Percentiles rank a stretch among this genome's conserved stretches.
phyloP scores from a whole-genome alignment of 1,140 invertebrate species.

The Venturia canescens region DNA sequence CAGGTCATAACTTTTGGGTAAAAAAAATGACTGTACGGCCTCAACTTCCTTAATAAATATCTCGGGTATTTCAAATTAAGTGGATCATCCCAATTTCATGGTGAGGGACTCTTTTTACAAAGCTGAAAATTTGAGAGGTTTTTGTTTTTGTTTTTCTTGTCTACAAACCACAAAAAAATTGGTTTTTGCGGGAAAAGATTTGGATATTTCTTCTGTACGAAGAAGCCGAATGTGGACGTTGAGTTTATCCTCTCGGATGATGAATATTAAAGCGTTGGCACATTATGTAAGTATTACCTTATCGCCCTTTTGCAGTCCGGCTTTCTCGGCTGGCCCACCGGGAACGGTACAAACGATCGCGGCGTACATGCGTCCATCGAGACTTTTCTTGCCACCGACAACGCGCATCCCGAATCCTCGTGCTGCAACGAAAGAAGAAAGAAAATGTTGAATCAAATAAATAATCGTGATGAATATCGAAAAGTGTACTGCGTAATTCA shows the following conservation, averaged over 20 bases:
- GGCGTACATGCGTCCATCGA: slow-evolving; percentile 90
- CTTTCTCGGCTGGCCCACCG: slow-evolving; percentile 92
- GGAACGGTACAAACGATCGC: slow-evolving; percentile 94
- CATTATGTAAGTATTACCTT: slow-evolving; percentile 80
- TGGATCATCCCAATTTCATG: too few species aligned
- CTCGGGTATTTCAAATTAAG: too few species aligned
- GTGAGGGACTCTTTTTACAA: too few species aligned
- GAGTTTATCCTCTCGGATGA: not conserved
- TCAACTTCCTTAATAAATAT: too few species aligned
- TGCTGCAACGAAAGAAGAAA: slow-evolving; percentile 77
- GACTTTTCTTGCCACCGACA: slow-evolving; percentile 90
- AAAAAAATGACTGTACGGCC: too few species aligned
- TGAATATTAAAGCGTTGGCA: not conserved
- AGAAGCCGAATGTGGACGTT: not conserved
- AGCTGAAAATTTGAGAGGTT: too few species aligned
- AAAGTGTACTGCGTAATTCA: not conserved
- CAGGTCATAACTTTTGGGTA: too few species aligned
- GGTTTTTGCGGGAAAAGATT: too few species aligned
- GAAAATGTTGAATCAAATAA: slow-evolving; percentile 1
- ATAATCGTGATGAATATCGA: not conserved
- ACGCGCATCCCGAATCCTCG: slow-evolving; percentile 95
- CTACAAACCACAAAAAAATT: too few species aligned
- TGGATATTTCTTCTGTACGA: not conserved
- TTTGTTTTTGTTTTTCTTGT: too few species aligned
- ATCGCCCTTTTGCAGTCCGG: slow-evolving; percentile 90